Evolutionary conservation across 2,888 invertebrate species (phyloP), one percentile per base, ranked within the genome.

Genomic region (Augiades crinisus): DNA sequence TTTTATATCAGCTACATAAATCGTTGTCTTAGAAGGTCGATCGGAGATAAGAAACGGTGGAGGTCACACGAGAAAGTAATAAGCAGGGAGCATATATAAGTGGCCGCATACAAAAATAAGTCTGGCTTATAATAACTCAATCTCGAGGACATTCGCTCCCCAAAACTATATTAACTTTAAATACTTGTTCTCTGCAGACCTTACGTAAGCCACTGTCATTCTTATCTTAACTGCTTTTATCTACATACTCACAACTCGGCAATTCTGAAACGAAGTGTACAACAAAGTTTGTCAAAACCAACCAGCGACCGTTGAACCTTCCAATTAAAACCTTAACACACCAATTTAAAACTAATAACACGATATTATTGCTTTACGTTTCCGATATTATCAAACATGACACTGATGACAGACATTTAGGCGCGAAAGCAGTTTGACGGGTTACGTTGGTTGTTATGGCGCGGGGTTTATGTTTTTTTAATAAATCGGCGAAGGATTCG

Each of bases 341-440:
- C 66, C 70, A 53, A 53, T 72, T 70, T 70, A 71, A 70, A 72
- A 74, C 65, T 74, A 76, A 69, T 72, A 81, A 78, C 83, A 84
- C 81, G 67, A 58, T 73, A 67, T 80, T 81, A 83, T 82, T 82
- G 84, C 82, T 86, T 79, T 64, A 66, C 66, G 68, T 72, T 76
- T 45, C 14, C 33, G 21, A 30, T 30, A 34, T 34, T 24, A 47
- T 27, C 41, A 21, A 40, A 41, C 27, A 30, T 16, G 14, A 19
- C 30, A 38, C 24, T 30, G 54, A 53, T 61, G 58, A 63, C 56
- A 60, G 70, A 62, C 56, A 61, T 63, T 61, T 63, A 66, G 75
- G 82, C 76, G 81, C 78, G 75, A 78, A 80, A 78, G 67, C 68
- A 53, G 27, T 43, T 43, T 43, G 50, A 50, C 43, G 22, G 50